A percentile compares a stretch with the other conserved stretches of the same genome.
These are phyloP conservation scores for Coptodon rendalli DNA, from an alignment of 2,113 vertebrate genomes.

Conservation along the genomic window DNA sequence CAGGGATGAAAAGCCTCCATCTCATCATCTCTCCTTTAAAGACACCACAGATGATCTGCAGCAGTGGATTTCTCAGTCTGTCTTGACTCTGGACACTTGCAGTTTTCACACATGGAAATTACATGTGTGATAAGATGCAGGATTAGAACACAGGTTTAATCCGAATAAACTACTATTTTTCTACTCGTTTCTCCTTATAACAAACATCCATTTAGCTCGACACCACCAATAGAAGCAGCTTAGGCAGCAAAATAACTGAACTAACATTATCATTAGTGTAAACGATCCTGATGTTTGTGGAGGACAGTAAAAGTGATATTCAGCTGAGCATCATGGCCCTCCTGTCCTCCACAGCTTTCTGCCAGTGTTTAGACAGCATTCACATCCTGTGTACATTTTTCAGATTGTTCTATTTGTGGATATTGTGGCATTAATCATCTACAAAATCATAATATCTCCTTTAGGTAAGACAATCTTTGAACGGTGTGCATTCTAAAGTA, in stretches of 20 bases:
- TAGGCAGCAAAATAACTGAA: not conserved
- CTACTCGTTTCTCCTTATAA: accelerated
- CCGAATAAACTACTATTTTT: accelerated
- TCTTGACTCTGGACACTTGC: too few relatives aligned
- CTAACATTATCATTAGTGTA: not conserved
- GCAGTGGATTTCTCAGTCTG: too few relatives aligned
- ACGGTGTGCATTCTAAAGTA: not conserved
- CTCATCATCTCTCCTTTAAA: too few relatives aligned
- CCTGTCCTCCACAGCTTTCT: not conserved
- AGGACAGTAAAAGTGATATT: not conserved
- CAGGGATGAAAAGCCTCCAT: too few relatives aligned
- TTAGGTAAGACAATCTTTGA: not conserved
- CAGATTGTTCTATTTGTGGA: too few relatives aligned
- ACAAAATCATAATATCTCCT: too few relatives aligned
- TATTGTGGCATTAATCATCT: too few relatives aligned
- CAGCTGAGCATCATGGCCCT: not conserved
- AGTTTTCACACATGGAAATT: too few relatives aligned
- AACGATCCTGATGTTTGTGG: not conserved
- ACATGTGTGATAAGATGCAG: not conserved
- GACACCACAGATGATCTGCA: too few relatives aligned
- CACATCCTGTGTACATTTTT: too few relatives aligned
- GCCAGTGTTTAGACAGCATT: not conserved
- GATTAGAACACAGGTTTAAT: not conserved
- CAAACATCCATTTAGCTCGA: accelerated
- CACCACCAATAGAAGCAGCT: accelerated